These are phyloP conservation scores for Neodiprion pinetum DNA, from an alignment of 1,140 invertebrate species.

Conservation along the genomic window DNA sequence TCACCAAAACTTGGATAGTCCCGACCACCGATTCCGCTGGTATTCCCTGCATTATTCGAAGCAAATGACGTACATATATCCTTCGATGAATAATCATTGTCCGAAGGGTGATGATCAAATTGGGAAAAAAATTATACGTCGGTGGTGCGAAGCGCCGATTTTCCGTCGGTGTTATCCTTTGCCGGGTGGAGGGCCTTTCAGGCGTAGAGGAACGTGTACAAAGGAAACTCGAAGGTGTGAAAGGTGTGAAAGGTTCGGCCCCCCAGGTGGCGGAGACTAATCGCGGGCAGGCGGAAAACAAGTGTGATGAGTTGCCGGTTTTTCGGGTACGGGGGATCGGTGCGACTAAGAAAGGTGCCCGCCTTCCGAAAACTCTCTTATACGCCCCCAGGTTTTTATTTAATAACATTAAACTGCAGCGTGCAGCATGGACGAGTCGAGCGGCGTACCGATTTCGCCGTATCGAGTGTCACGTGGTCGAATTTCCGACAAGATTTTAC, in stretches of 20 bases:
- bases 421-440: too few species aligned
- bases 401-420: not conserved
- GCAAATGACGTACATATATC: too few species aligned
- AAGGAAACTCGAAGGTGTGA: conserved; percentile 27
- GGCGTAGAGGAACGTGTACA: conserved; percentile 47
- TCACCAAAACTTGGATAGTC: too few species aligned
- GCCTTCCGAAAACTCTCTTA: not conserved
- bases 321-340: conserved; percentile 22
- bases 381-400: not conserved
- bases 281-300: conserved; percentile 52
- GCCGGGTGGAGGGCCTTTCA: conserved; percentile 39
- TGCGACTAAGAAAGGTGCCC: not conserved
- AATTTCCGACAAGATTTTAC: too few species aligned
- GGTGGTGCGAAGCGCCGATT: not conserved
- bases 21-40: not conserved
- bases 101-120: too few species aligned
- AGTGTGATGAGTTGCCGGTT: conserved; percentile 52
- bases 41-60: too few species aligned
- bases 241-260: conserved; percentile 24
- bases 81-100: too few species aligned
- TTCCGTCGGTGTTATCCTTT: not conserved
- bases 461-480: too few species aligned
- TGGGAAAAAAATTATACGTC: too few species aligned
- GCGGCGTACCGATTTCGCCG: too few species aligned
- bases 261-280: conserved; percentile 46